phyloP scores from a whole-genome alignment of 2,113 vertebrate genomes.

The Ploceus nigricollis region DNA sequence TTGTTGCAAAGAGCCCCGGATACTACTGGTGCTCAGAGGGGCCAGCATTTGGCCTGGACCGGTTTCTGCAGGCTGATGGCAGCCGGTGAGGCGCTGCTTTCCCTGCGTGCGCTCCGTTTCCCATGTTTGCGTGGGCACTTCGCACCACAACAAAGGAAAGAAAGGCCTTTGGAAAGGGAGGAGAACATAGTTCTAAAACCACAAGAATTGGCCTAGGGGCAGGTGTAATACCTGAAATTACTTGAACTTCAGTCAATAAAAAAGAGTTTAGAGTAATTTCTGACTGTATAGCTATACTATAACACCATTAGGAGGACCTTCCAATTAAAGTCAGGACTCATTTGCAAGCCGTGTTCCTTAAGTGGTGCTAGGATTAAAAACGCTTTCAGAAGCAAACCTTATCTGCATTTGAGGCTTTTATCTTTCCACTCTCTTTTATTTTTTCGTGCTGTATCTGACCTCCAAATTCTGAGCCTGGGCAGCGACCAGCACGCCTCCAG shows the following conservation, averaged over 20 bases:
- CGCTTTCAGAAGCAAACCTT: neutral
- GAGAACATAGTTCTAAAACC: conserved; percentile 7
- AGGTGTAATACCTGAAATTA: conserved; percentile 24
- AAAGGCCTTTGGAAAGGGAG: neutral
- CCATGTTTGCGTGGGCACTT: neutral
- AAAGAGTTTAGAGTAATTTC: conserved; percentile 48
- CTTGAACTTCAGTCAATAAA: conserved; percentile 35
- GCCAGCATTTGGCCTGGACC: neutral
- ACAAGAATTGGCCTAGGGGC: conserved; percentile 32
- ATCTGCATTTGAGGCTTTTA: neutral
- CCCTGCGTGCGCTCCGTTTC: rapidly evolving
- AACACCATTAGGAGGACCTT: neutral
- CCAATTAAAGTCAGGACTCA: neutral
- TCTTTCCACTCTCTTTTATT: neutral
- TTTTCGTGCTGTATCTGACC: rapidly evolving
- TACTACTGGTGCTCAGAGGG: neutral
- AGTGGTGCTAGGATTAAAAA: neutral
- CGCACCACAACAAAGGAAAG: neutral
- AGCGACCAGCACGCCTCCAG: neutral
- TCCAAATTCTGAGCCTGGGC: neutral
- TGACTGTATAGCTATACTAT: neutral
- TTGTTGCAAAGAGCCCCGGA: neutral
- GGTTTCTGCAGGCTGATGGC: neutral
- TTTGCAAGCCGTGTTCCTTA: neutral
- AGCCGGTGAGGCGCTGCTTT: neutral